These are phyloP conservation scores for Eumeta japonica DNA, from an alignment of 1,140 invertebrate species.

Conservation along the genomic window DNA sequence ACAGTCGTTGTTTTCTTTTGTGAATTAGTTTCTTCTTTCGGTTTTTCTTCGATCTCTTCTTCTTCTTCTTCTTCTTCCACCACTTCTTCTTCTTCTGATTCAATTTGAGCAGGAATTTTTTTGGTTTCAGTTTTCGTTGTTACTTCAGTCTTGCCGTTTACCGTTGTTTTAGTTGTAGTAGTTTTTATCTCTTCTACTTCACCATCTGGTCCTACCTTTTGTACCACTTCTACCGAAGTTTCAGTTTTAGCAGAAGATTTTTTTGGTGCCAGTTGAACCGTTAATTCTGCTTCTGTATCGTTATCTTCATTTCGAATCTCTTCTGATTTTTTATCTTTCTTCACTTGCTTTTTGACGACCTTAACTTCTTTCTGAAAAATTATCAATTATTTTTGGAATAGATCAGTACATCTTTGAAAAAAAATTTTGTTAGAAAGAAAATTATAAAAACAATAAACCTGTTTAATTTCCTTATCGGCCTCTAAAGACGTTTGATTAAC, in stretches of 20 bases:
- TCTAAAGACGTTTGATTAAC: too few relatives aligned
- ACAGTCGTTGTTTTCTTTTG: slow-evolving; percentile 13
- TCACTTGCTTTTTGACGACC: slow-evolving; percentile 33
- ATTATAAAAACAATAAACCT: too few relatives aligned
- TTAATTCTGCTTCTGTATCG: slow-evolving; percentile 28
- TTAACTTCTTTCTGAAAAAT: slow-evolving; percentile 40
- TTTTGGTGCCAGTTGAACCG: slow-evolving; percentile 38
- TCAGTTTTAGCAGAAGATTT: slow-evolving; percentile 43
- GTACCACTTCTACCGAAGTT: slow-evolving; percentile 44
- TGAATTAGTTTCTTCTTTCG: slow-evolving; percentile 20
- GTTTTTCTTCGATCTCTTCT: slow-evolving; percentile 11
- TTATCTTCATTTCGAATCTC: slow-evolving; percentile 22
- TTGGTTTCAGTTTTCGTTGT: slow-evolving; percentile 40
- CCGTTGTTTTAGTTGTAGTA: slow-evolving; percentile 43
- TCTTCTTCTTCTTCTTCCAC: slow-evolving; percentile 17
- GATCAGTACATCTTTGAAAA: slow-evolving; percentile 9
- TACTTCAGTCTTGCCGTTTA: slow-evolving; percentile 44
- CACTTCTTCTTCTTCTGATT: slow-evolving; percentile 26
- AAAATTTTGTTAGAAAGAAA: slow-evolving; percentile 9
- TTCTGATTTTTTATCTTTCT: slow-evolving; percentile 24
- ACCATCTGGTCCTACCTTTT: slow-evolving; percentile 41
- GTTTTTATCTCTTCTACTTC: slow-evolving; percentile 41
- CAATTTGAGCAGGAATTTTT: slow-evolving; percentile 29
- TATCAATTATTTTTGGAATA: slow-evolving; percentile 10
- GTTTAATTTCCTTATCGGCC: too few relatives aligned